Percentiles rank a stretch among this genome's conserved stretches.
phyloP scores from a whole-genome alignment of 2,113 vertebrate species.

The Apaloderma vittatum region DNA sequence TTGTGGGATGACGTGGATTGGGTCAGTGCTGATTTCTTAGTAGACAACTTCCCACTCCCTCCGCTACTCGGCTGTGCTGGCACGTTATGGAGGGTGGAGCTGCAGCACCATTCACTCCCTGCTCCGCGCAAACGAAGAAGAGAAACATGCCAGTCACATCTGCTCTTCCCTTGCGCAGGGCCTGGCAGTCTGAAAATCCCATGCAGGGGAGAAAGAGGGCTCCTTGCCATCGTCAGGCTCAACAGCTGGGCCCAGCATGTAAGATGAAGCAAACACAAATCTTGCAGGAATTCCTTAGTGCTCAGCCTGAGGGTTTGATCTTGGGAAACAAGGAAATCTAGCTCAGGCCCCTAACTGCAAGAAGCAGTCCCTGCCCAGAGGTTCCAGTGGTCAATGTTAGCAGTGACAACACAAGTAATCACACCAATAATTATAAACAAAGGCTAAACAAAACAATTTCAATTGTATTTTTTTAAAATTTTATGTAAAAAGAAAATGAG shows the following conservation, averaged over 20 bases:
- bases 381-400: neutral
- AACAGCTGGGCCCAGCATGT: conserved; percentile 54
- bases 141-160: conserved; percentile 13
- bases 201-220: conserved; percentile 42
- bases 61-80: neutral
- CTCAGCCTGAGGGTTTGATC: conserved; percentile 17
- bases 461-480: neutral
- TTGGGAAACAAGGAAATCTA: conserved; percentile 15
- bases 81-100: conserved; percentile 34
- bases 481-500: neutral
- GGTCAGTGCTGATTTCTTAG: neutral
- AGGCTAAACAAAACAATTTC: conserved; percentile 12
- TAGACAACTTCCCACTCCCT: neutral
- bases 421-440: conserved; percentile 16
- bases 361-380: neutral
- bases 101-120: neutral
- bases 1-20: neutral
- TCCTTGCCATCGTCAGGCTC: conserved; percentile 51
- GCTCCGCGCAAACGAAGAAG: neutral
- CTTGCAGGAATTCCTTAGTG: conserved; percentile 29
- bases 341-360: neutral
- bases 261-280: conserved; percentile 48
- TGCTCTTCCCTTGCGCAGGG: conserved; percentile 27
- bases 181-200: conserved; percentile 51
- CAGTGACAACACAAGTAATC: neutral